Evolutionary conservation across 1,140 invertebrate species (phyloP), one percentile per base, ranked within the genome.

Genomic region (Akabosia matsudoensis): DNA sequence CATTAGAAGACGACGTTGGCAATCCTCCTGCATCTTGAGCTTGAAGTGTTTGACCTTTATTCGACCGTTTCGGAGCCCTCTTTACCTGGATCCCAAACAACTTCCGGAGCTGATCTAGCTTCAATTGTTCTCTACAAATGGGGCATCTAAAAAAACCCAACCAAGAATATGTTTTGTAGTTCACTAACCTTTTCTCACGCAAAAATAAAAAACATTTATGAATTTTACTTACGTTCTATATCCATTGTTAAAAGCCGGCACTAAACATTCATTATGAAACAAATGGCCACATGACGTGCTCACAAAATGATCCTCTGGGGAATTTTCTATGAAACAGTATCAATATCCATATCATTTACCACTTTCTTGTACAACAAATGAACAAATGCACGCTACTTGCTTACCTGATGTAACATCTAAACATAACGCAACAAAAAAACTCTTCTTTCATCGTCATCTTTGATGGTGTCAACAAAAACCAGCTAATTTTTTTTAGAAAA

Each of bases 221-320:
- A 54, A n/a, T 72, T 70, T 30, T 24, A 22, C 61, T 56, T 78
- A 80, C 79, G 76, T 73, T 70, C 75, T 78, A 33, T 79, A 77
- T 61, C 80, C 80, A 54, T 37, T 73, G 7, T 79, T 78, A 33
- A 74, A 76, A 16, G 80, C 70, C 16, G 76, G 54, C 7, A 76
- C 74, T 1, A 81, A 16, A 30, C 80, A 81, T 18, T 70, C n/a
- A 28, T 74, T 77, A 75, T 81, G 80, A 56, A 74, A 79, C 26
- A 81, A 26, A 33, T 81, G 80, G 16, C 80, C 80, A 72, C 80
- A 81, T 37, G 79, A 78, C 0, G 80, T 81, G 18, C 54, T 76
- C 18, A 81, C 74, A 64, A 81, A 79, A 70, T 81, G 75, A 33
- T 81, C 80, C 1, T 72, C 52, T n/a, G 61, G 72, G 10, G 79